These are phyloP conservation scores for Pseudoatta argentina DNA, from an alignment of 1,140 invertebrate species.

Conservation along the genomic window DNA sequence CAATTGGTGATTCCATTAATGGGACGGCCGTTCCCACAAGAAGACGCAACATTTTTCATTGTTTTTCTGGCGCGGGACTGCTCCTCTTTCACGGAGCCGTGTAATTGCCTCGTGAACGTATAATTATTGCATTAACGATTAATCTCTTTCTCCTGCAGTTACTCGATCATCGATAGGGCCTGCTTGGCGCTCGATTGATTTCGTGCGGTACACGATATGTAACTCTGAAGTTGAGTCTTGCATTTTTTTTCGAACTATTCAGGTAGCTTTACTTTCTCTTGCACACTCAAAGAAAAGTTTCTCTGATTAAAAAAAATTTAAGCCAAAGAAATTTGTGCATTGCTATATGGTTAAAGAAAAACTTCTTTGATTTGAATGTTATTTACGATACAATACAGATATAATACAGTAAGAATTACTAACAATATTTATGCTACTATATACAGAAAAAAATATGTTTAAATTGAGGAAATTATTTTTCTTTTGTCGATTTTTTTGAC, in stretches of 20 bases:
- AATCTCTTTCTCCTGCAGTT: background rate
- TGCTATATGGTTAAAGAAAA: too few relatives aligned
- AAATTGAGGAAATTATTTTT: too few relatives aligned
- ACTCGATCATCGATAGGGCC: conserved; percentile 17
- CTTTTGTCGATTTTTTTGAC: background rate
- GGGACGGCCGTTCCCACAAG: conserved; percentile 78
- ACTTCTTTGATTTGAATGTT: too few relatives aligned
- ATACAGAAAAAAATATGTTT: too few relatives aligned
- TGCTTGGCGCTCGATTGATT: conserved; percentile 22
- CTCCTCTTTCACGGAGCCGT: conserved; percentile 55
- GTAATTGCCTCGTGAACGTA: conserved; percentile 71
- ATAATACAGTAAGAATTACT: too few relatives aligned
- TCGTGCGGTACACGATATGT: background rate
- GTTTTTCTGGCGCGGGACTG: conserved; percentile 64
- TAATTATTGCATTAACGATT: conserved; percentile 66
- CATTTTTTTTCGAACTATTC: background rate
- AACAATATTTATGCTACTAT: too few relatives aligned
- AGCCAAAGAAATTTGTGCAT: too few relatives aligned
- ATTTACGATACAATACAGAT: too few relatives aligned
- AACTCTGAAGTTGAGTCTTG: background rate
- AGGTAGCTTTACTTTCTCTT: too few relatives aligned
- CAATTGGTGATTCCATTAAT: conserved; percentile 84
- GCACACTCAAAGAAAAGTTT: background rate
- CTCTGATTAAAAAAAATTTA: too few relatives aligned
- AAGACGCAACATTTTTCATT: conserved; percentile 70